Evolutionary conservation across 2,888 invertebrate genomes (phyloP).

Genomic region (Pseudoips prasinana): DNA sequence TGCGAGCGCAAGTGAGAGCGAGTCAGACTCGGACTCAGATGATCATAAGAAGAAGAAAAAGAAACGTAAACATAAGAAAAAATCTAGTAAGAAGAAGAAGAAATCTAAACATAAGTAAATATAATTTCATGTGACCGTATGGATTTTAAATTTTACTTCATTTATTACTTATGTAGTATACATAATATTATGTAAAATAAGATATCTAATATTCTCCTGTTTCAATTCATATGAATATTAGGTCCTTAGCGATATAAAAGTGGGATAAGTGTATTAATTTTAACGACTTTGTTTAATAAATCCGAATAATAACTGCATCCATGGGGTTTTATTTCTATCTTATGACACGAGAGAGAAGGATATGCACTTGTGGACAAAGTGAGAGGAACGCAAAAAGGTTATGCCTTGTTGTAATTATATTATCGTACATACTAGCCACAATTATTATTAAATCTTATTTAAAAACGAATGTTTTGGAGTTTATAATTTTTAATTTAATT

Average conservation of each 20-base stretch:
- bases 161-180: conserved; percentile 16
- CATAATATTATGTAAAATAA: conserved; percentile 13
- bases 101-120: conserved; percentile 81
- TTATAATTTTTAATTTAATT: too few species aligned
- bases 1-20: conserved; percentile 84
- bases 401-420: too few species aligned
- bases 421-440: too few species aligned
- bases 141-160: conserved; percentile 17
- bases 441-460: too few species aligned
- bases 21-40: conserved; percentile 85
- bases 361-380: too few species aligned
- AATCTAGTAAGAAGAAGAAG: conserved; percentile 87
- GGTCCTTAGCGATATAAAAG: conserved; percentile 11
- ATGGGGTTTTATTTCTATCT: too few species aligned
- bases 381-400: too few species aligned
- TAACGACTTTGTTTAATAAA: conserved; percentile 8
- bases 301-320: conserved; percentile 8
- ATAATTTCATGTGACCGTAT: conserved; percentile 9
- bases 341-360: too few species aligned
- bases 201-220: conserved; percentile 19
- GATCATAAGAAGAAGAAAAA: conserved; percentile 86
- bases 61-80: conserved; percentile 86
- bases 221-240: conserved; percentile 17
- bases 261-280: conserved; percentile 17
- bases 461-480: too few species aligned